These are phyloP conservation scores for Papilio helenus DNA, from an alignment of 1,140 invertebrate species.

Conservation along the genomic window DNA sequence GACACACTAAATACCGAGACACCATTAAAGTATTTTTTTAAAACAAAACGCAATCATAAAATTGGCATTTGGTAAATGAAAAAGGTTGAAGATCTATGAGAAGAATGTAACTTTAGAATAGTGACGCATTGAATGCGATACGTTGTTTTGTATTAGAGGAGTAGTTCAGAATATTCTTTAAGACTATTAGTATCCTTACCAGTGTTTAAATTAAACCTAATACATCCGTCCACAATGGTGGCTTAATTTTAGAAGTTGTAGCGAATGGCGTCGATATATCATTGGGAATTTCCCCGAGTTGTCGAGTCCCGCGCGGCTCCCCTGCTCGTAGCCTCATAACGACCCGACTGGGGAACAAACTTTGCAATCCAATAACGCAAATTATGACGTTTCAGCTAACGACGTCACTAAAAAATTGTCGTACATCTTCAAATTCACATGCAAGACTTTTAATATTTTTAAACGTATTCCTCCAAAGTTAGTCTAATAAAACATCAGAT, in stretches of 20 bases:
- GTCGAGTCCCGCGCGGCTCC: neutral
- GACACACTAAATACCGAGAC: neutral
- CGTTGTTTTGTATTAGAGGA: neutral
- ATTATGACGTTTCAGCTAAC: conserved; percentile 34
- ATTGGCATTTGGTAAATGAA: neutral
- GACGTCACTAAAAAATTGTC: conserved; percentile 4
- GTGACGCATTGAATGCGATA: neutral
- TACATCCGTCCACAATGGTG: conserved; percentile 26
- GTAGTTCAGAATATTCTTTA: neutral
- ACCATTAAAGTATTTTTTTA: neutral
- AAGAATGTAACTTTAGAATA: neutral
- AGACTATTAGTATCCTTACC: neutral
- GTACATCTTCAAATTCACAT: neutral
- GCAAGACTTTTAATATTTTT: neutral
- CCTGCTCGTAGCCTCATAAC: conserved; percentile 9
- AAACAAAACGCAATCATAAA: neutral
- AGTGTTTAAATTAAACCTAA: conserved; percentile 19
- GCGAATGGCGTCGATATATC: conserved; percentile 23
- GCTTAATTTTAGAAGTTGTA: conserved; percentile 27
- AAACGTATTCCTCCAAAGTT: neutral
- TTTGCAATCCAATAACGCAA: conserved; percentile 36
- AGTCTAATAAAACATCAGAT: neutral
- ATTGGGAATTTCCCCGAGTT: conserved; percentile 17
- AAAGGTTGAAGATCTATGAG: neutral
- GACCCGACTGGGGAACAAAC: conserved; percentile 30